phyloP scores from a whole-genome alignment of 1,140 invertebrate species.

The Rhynchophorus ferrugineus region DNA sequence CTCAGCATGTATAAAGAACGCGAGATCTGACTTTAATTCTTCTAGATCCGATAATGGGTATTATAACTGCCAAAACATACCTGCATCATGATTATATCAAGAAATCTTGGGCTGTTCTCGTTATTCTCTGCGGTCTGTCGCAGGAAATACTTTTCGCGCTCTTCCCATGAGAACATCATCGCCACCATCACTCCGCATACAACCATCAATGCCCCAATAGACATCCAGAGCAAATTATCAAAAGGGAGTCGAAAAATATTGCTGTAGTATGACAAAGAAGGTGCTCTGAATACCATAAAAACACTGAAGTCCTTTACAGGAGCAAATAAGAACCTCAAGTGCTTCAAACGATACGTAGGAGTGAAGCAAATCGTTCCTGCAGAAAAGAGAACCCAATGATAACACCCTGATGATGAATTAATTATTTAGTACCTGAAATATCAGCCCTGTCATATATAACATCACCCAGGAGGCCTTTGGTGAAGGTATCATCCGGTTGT shows the following conservation, averaged over 20 bases:
- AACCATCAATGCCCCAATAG: slow-evolving; percentile 5
- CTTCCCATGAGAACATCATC: slow-evolving; percentile 27
- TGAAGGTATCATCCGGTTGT: neutral
- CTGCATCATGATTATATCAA: slow-evolving; percentile 7
- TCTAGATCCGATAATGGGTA: no score
- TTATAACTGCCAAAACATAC: no score
- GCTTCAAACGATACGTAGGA: neutral
- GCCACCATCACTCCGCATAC: slow-evolving; percentile 14
- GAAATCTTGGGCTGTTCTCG: slow-evolving; percentile 1
- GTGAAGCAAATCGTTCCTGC: neutral
- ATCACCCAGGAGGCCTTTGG: neutral
- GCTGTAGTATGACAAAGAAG: slow-evolving; percentile 52
- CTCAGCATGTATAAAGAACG: no score
- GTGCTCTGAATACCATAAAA: slow-evolving; percentile 54
- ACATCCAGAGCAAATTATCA: slow-evolving; percentile 31
- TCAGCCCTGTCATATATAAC: neutral
- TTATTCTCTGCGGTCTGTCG: neutral
- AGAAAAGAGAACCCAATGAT: no score
- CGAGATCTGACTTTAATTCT: no score
- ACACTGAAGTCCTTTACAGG: neutral
- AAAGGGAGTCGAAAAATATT: slow-evolving; percentile 57
- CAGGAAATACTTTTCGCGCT: slow-evolving; percentile 14
- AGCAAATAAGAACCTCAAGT: neutral
- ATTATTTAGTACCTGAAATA: neutral
- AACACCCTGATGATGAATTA: neutral